These are phyloP conservation scores for Ligdia adustata DNA, from an alignment of 2,888 invertebrate species.

Conservation along the genomic window DNA sequence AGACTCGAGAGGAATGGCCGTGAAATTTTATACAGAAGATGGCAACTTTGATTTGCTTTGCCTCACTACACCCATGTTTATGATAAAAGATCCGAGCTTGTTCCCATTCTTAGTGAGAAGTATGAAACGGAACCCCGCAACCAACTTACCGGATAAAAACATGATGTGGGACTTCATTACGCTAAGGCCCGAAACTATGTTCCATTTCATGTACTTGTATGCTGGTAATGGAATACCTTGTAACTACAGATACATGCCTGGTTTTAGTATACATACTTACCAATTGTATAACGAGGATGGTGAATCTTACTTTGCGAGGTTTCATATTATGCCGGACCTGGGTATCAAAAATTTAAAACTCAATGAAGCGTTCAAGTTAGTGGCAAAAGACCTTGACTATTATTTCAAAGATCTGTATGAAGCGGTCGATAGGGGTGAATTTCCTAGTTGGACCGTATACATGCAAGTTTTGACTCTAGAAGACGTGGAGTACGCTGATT, in stretches of 20 bases:
- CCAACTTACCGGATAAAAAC: conserved; percentile 92
- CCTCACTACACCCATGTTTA: conserved; percentile 94
- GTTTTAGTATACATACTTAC: conserved; percentile 95
- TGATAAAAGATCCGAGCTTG: conserved; percentile 92
- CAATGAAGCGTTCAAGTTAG: conserved; percentile 86
- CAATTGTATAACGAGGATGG: conserved; percentile 90
- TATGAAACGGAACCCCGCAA: conserved; percentile 95
- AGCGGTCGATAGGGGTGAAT: conserved; percentile 88
- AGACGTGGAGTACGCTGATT: conserved; percentile 89
- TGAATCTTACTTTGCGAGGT: conserved; percentile 90
- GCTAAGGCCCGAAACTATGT: conserved; percentile 91
- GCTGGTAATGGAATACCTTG: conserved; percentile 95
- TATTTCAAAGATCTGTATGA: conserved; percentile 93
- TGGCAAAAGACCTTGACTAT: conserved; percentile 92
- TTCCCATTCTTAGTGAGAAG: conserved; percentile 97
- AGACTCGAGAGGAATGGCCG: conserved; percentile 94
- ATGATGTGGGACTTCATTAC: conserved; percentile 97
- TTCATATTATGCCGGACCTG: conserved; percentile 94
- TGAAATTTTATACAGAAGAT: conserved; percentile 95
- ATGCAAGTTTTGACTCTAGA: conserved; percentile 92
- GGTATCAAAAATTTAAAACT: conserved; percentile 90
- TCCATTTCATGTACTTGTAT: conserved; percentile 92
- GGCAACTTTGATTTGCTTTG: conserved; percentile 96
- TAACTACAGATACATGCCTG: conserved; percentile 95
- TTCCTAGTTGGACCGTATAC: conserved; percentile 89